phyloP scores from a whole-genome alignment of 2,888 invertebrate genomes.

The Cremastobaeus sp. region DNA sequence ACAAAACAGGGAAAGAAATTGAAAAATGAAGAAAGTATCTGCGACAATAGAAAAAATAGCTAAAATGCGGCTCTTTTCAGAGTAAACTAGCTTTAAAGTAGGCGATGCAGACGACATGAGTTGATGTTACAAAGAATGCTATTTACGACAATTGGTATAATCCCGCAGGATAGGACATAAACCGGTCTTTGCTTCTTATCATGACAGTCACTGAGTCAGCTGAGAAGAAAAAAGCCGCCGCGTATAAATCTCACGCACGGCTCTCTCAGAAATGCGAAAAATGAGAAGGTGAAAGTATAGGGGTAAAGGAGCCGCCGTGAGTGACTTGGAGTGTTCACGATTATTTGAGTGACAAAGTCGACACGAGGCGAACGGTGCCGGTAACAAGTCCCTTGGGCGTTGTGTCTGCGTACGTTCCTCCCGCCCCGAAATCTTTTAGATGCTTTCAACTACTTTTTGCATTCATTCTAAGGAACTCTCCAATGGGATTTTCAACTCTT shows the following conservation, averaged over 20 bases:
- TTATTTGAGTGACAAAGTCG: conserved; percentile 34
- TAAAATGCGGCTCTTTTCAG: conserved; percentile 42
- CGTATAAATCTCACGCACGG: conserved; percentile 31
- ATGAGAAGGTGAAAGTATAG: not conserved
- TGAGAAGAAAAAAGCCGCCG: conserved; percentile 4
- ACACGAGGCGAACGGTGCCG: not conserved
- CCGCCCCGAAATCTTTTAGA: conserved; percentile 1
- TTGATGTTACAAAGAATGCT: conserved; percentile 45
- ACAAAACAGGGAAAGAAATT: conserved; percentile 19
- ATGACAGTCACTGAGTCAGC: conserved; percentile 22
- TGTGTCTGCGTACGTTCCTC: conserved; percentile 14
- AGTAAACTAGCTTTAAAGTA: conserved; percentile 34
- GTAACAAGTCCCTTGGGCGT: conserved; percentile 36
- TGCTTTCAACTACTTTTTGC: too few species aligned
- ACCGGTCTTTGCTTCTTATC: conserved; percentile 39
- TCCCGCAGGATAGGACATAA: conserved; percentile 39
- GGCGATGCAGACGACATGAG: conserved; percentile 28
- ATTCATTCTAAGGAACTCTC: too few species aligned
- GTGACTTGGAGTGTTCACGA: conserved; percentile 27
- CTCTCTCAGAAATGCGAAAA: not conserved
- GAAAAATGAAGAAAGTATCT: conserved; percentile 17
- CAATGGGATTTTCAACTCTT: too few species aligned
- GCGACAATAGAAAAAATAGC: conserved; percentile 5
- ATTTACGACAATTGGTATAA: conserved; percentile 51
- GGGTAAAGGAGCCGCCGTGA: not conserved